A percentile compares a stretch with the other conserved stretches of the same genome.
Evolutionary conservation across 2,113 vertebrate genomes (phyloP).

Genomic region (Bostrychus sinensis): DNA sequence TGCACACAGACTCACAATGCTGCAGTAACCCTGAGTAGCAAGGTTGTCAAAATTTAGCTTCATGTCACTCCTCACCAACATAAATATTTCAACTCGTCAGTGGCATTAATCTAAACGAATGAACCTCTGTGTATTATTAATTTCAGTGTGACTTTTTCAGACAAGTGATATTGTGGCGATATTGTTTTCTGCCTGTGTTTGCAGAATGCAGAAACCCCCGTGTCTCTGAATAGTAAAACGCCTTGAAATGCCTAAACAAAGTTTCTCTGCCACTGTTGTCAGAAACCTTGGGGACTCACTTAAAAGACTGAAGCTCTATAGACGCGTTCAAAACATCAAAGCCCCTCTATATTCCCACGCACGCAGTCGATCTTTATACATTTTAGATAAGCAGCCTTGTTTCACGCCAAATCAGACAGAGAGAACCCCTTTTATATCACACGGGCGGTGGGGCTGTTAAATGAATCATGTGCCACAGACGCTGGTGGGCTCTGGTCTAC

Average conservation of each 20-base stretch:
- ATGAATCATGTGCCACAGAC: conserved; percentile 39
- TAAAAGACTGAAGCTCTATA: conserved; percentile 65
- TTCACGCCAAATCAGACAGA: conserved; percentile 50
- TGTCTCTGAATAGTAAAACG: conserved; percentile 18
- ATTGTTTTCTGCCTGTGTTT: conserved; percentile 1
- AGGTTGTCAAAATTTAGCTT: conserved; percentile 13
- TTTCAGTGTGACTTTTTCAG: conserved; percentile 9
- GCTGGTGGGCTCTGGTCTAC: conserved; percentile 29
- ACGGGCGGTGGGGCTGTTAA: conserved; percentile 30
- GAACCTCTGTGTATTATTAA: conserved; percentile 8
- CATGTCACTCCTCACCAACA: conserved; percentile 22
- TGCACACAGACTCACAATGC: too few relatives aligned
- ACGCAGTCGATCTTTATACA: conserved; percentile 59
- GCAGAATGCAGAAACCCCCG: conserved; percentile 12
- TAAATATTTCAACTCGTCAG: conserved; percentile 29
- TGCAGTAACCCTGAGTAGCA: too few relatives aligned
- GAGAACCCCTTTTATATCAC: conserved; percentile 38
- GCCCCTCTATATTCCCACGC: conserved; percentile 59
- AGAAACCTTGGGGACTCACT: conserved; percentile 61
- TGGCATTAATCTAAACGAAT: neutral
- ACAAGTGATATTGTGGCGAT: conserved; percentile 11
- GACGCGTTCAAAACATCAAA: conserved; percentile 64
- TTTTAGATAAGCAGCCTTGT: conserved; percentile 66
- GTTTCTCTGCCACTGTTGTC: conserved; percentile 39
- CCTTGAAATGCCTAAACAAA: conserved; percentile 52